Percentiles rank a stretch among this genome's conserved stretches.
These are phyloP conservation scores for Sepiola atlantica DNA, from an alignment of 2,888 invertebrate genomes.

Conservation along the genomic window DNA sequence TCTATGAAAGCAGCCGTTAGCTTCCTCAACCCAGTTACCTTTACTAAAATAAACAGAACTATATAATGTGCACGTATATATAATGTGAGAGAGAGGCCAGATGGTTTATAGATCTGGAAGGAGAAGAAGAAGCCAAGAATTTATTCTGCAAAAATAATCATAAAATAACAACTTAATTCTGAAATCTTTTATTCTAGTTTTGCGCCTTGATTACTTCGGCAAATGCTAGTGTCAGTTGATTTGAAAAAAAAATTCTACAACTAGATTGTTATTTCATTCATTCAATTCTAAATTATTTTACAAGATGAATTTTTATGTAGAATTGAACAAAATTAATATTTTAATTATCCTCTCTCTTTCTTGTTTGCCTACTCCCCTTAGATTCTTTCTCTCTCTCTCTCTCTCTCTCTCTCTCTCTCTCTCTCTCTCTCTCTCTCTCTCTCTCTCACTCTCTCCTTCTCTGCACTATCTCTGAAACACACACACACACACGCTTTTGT, in stretches of 20 bases:
- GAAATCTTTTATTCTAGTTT: slow-evolving; percentile 6
- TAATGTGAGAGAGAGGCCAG: background rate
- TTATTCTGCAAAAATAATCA: background rate
- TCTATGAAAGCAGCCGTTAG: background rate
- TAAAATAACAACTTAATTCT: slow-evolving; percentile 8
- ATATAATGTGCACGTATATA: background rate
- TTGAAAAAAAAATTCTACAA: background rate
- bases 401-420: background rate
- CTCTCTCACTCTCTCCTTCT: background rate
- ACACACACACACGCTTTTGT: background rate
- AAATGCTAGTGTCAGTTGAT: background rate
- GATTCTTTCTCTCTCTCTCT: background rate
- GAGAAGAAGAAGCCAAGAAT: background rate
- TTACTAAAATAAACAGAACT: background rate
- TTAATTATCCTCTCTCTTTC: background rate
- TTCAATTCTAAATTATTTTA: background rate
- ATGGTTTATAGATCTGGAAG: background rate
- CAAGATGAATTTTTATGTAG: background rate
- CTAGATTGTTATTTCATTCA: background rate
- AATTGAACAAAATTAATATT: background rate
- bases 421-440: background rate
- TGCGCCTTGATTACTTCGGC: background rate
- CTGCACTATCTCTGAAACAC: background rate
- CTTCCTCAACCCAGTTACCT: background rate
- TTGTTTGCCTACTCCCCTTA: background rate